These are phyloP conservation scores for Pogonus chalceus DNA, from an alignment of 1,140 invertebrate genomes.

Conservation along the genomic window DNA sequence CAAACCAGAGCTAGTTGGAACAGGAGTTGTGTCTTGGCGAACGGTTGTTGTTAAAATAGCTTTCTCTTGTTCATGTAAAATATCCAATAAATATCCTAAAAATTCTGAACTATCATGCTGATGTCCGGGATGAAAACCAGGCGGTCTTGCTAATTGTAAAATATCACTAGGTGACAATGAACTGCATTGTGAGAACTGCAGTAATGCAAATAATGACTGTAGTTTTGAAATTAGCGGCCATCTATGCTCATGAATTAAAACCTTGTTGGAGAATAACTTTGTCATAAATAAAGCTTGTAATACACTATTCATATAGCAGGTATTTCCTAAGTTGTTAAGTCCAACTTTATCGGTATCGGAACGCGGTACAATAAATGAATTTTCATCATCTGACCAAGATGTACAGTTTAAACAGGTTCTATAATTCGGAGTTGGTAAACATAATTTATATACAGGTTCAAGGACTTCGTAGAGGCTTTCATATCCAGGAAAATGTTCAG, in stretches of 20 bases:
- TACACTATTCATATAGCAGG: slow-evolving; percentile 81
- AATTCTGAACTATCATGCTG: slow-evolving; percentile 87
- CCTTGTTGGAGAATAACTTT: slow-evolving; percentile 53
- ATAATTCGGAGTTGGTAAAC: slow-evolving; percentile 15
- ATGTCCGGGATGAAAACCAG: slow-evolving; percentile 61
- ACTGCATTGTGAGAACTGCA: slow-evolving; percentile 54
- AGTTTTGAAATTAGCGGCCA: slow-evolving; percentile 52
- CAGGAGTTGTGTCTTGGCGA: background rate
- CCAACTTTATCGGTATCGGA: slow-evolving; percentile 52
- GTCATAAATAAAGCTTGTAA: slow-evolving; percentile 74
- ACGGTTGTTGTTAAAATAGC: slow-evolving; percentile 12
- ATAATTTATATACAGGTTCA: slow-evolving; percentile 21
- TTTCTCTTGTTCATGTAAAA: slow-evolving; percentile 60
- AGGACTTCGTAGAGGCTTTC: slow-evolving; percentile 32
- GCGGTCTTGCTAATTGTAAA: slow-evolving; percentile 53
- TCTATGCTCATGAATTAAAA: slow-evolving; percentile 40
- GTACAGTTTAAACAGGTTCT: slow-evolving; percentile 21
- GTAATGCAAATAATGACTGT: slow-evolving; percentile 62
- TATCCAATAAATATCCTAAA: slow-evolving; percentile 62
- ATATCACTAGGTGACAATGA: slow-evolving; percentile 61
- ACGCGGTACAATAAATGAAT: slow-evolving; percentile 7
- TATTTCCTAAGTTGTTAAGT: slow-evolving; percentile 74
- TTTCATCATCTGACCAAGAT: slow-evolving; percentile 20
- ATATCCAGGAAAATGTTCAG: slow-evolving; percentile 38
- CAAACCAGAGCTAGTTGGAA: background rate